phyloP scores from a whole-genome alignment of 2,797 vertebrate genomes.

The Danio albolineatus region DNA sequence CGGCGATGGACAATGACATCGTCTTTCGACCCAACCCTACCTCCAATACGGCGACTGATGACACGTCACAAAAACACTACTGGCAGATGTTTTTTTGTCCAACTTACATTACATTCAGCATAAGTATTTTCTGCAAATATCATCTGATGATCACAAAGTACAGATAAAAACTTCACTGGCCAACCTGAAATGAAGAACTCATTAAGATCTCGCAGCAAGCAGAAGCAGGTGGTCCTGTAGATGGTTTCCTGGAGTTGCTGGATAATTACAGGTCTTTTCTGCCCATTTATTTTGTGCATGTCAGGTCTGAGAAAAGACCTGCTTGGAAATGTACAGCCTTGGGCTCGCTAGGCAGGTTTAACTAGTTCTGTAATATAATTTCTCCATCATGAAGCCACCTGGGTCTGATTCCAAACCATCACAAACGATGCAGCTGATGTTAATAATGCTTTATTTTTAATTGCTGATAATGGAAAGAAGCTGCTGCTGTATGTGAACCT shows the following conservation, averaged over 20 bases:
- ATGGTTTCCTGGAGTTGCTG: constrained; percentile 12
- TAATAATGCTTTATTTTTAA: not conserved
- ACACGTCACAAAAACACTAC: too few relatives aligned
- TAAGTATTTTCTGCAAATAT: not conserved
- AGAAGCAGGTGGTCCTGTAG: constrained; percentile 16
- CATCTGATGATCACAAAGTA: not conserved
- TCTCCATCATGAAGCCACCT: not conserved
- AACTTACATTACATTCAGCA: not conserved
- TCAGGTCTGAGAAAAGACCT: constrained; percentile 17
- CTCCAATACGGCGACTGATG: too few relatives aligned
- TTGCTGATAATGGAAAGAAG: not conserved
- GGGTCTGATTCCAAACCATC: constrained; percentile 9
- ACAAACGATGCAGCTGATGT: not conserved
- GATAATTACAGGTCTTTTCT: constrained; percentile 12
- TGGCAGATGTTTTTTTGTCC: too few relatives aligned
- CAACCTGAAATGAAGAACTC: not conserved
- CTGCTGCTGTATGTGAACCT: not conserved
- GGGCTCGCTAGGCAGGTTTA: not conserved
- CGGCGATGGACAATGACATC: too few relatives aligned
- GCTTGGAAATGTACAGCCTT: constrained; percentile 19
- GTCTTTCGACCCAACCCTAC: too few relatives aligned
- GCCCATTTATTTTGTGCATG: constrained; percentile 6
- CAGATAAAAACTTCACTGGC: not conserved
- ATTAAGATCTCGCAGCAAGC: not conserved
- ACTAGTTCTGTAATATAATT: not conserved